Base-by-base conservation (phyloP, 2,797 vertebrate genomes). In the Coendou prehensilis region DNA sequence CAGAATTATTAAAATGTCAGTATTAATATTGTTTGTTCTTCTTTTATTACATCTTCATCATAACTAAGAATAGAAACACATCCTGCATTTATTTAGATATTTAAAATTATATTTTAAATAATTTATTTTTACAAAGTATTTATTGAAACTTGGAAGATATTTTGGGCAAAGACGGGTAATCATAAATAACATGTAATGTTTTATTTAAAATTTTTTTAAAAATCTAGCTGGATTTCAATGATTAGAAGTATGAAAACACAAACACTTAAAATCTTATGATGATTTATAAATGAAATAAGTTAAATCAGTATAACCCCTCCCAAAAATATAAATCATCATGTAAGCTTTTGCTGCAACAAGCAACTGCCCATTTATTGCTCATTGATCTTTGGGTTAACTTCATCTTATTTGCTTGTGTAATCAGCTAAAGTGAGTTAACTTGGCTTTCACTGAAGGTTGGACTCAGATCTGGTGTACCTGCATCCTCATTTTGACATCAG, bases 21-120 rank as follows among this genome's bases (percentile, higher is more conserved):
- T 57, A 30, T 64, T 52, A 64, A 33, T 84, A 76, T 61, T 28
- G 50, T 50, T 92, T 81, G 0, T 67, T 71, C 18, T 71, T 59
- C 78, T 76, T 73, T 52, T 37, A 18, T 41, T 57, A n/a, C 1
- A 71, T 71, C 9, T 13, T 96, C 33, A 15, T 92, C 37, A 54
- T 59, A 81, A 81, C 13, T 92, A 76, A 81, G 52, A 94, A 71
- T 81, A 18, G 78, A 78, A 94, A 64, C 10, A 92, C 23, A 20
- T 69, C 61, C 47, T 22, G 26, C 18, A 56, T n/a, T 2, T 30
- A 41, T 3, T 5, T 82, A 57, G 9, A 28, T 7, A 61, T 89
- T 89, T 89, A 81, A 6, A 30, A 56, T 17, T n/a, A 59, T 22
- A 73, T 59, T 28, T 54, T 83, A 88, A 93, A 63, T 63, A 57